Evolutionary conservation across 2,888 invertebrate species (phyloP), one percentile per base, ranked within the genome.

Genomic region (Mythimna impura): DNA sequence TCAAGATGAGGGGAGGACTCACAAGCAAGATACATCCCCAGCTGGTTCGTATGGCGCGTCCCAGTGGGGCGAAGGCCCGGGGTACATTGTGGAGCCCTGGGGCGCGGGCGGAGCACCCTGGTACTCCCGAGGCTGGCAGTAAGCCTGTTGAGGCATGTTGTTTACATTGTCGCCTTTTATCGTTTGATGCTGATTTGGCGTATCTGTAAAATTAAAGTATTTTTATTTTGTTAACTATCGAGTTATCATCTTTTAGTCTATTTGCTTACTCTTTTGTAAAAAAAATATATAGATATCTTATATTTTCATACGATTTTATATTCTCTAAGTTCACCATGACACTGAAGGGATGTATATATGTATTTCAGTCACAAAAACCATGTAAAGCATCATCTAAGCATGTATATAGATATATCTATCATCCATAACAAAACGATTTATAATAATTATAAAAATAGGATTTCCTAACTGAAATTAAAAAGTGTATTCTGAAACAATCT

Each of bases 91-190:
- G 79, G 92, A 87, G 88, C 92, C 92, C 85, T 91, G 93, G 81
- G 92, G 90, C 88, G 86, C 88, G 58, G 90, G 87, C 75, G 92
- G 91, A 81, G 91, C 89, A 74, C 89, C 88, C 90, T 92, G 94
- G 93, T 93, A 95, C 81, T 95, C 95, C 90, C 93, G 88, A 80
- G 94, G 91, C 89, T 91, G 93, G 88, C 92, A 92, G 93, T 94
- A 95, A 88, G 89, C 87, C 91, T 91, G 94, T 88, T 92, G 94
- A 88, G 92, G 92, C 93, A 93, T 93, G 95, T 96, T 96, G 96
- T 96, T 96, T 96, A 96, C 96, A 96, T 96, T 96, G 96, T 96
- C 96, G 93, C 96, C 95, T 90, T 94, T 94, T 89, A 93, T 90
- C 86, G 93, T 89, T 89, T 93, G 92, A 87, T 93, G 94, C 88